These are phyloP conservation scores for Epsilonema sp. DNA, from an alignment of 2,888 invertebrate genomes.

Conservation along the genomic window DNA sequence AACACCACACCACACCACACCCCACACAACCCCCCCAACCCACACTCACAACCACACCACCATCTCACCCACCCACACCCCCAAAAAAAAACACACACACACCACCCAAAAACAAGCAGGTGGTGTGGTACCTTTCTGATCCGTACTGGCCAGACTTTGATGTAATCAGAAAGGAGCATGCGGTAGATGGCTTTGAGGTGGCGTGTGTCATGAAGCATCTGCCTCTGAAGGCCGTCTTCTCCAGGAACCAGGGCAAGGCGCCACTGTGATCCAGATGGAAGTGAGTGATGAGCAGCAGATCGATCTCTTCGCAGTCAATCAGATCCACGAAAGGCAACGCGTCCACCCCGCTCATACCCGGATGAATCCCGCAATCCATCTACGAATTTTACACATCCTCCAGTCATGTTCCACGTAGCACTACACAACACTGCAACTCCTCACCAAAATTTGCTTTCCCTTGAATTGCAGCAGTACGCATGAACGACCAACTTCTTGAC, in stretches of 20 bases:
- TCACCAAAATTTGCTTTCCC: slow-evolving; percentile 86
- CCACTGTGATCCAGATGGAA: slow-evolving; percentile 97
- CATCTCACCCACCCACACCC: too few relatives aligned
- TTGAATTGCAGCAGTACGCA: slow-evolving; percentile 96
- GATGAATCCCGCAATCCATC: slow-evolving; percentile 96
- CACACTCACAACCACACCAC: too few relatives aligned
- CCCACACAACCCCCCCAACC: too few relatives aligned
- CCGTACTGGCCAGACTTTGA: slow-evolving; percentile 59
- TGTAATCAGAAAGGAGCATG: slow-evolving; percentile 94
- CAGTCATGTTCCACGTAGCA: too few relatives aligned
- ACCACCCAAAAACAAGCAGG: too few relatives aligned
- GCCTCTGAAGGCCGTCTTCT: slow-evolving; percentile 77
- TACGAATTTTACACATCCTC: too few relatives aligned
- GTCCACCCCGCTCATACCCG: slow-evolving; percentile 87
- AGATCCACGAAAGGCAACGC: slow-evolving; percentile 90
- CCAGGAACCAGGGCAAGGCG: slow-evolving; percentile 87
- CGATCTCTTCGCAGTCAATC: slow-evolving; percentile 81
- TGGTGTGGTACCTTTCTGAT: slow-evolving; percentile 15
- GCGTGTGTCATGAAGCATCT: slow-evolving; percentile 99
- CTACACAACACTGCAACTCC: too few relatives aligned
- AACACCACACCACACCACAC: too few relatives aligned
- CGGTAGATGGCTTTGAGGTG: slow-evolving; percentile 95
- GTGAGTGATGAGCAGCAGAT: slow-evolving; percentile 53
- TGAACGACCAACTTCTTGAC: slow-evolving; percentile 95
- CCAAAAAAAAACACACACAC: too few relatives aligned